Conservation (phyloP, 2,797 vertebrate species). For the Apogon talboti region DNA sequence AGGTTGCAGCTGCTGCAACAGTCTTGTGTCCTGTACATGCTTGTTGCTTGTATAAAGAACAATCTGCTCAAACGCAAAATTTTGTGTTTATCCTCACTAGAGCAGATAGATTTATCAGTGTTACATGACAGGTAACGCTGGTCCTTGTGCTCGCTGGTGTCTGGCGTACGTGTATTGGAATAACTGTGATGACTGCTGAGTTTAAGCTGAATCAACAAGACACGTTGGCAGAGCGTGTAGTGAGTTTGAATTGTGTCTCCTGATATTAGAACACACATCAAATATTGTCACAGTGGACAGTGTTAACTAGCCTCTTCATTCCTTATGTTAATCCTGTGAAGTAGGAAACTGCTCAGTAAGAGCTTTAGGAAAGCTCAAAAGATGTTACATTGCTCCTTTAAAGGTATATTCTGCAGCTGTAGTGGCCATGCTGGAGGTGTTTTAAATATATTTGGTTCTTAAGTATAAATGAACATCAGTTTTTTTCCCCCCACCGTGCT, state of each 20-base stretch:
- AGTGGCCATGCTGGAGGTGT: neutral
- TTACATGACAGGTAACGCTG: conserved; percentile 10
- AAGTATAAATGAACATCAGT: neutral
- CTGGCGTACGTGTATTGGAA: conserved; percentile 26
- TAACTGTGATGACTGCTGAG: conserved; percentile 38
- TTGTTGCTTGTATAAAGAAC: neutral
- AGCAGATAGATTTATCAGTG: neutral
- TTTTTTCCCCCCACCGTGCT: neutral
- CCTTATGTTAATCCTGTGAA: neutral
- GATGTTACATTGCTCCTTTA: too few species aligned
- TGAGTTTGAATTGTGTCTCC: conserved; percentile 19
- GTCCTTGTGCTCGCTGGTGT: conserved; percentile 6
- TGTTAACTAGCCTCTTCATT: conserved; percentile 1
- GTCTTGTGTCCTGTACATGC: neutral
- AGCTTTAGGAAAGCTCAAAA: too few species aligned
- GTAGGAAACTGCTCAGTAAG: neutral
- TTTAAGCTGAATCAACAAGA: conserved; percentile 26
- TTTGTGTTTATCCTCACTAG: neutral
- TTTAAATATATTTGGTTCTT: neutral
- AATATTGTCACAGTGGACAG: neutral
- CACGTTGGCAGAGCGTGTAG: conserved; percentile 1
- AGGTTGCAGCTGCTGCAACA: neutral
- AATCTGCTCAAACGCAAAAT: neutral
- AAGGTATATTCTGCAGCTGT: neutral
- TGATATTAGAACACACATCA: neutral